phyloP scores from a whole-genome alignment of 1,140 invertebrate genomes.

The Dufourea novaeangliae region DNA sequence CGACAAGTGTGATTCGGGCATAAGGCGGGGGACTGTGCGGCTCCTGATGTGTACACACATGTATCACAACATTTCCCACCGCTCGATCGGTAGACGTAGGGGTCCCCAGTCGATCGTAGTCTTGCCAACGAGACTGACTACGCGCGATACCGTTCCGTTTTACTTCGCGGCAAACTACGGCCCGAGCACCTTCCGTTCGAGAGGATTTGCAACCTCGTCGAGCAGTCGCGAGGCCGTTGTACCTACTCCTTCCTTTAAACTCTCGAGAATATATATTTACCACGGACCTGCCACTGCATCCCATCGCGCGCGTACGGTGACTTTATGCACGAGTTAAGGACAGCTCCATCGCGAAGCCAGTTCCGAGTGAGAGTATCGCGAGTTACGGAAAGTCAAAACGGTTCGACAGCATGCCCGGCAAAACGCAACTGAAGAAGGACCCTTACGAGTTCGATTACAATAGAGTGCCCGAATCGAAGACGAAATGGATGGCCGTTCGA shows the following conservation, averaged over 20 bases:
- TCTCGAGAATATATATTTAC: neutral
- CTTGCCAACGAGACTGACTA: conserved; percentile 10
- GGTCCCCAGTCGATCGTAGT: conserved; percentile 20
- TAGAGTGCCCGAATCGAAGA: conserved; percentile 80
- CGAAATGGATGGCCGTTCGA: conserved; percentile 82
- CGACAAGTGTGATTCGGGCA: neutral
- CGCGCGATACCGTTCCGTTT: conserved; percentile 35
- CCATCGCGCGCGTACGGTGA: no score
- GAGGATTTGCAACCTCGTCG: conserved; percentile 26
- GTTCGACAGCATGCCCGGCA: conserved; percentile 61
- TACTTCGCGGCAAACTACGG: neutral
- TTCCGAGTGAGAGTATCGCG: neutral
- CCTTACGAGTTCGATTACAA: conserved; percentile 81
- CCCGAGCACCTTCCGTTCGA: conserved; percentile 34
- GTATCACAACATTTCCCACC: conserved; percentile 13
- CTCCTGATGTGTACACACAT: neutral
- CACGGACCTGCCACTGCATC: no score
- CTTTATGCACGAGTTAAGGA: neutral
- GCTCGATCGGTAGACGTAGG: conserved; percentile 23
- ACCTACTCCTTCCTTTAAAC: neutral
- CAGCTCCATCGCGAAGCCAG: neutral
- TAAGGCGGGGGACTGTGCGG: neutral
- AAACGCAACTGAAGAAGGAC: conserved; percentile 73
- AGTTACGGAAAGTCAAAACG: neutral
- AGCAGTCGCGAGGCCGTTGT: neutral